Base-by-base conservation (phyloP, 2,888 invertebrate genomes). In the Mamestra brassicae region DNA sequence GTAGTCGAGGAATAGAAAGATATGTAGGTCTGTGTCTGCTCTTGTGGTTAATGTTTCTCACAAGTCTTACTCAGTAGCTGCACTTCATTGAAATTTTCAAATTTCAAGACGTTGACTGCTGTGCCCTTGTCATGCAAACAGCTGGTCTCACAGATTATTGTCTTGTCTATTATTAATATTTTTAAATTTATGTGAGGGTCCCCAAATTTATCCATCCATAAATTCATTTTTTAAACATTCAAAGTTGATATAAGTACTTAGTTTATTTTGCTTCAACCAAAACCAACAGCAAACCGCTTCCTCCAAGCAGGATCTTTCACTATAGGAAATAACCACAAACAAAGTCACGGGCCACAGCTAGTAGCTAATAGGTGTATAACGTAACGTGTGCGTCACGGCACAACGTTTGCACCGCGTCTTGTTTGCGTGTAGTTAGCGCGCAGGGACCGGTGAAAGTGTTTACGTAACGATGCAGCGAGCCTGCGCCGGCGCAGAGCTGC, bases 381-480 rank as follows among this genome's bases (percentile, higher is more conserved):
- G 90, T 92, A 93, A 93, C 87, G 80, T 76, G 81, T 89, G 88
- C 90, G 92, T 91, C 52, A 52, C 52, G 50, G 45, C 91, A 91
- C 86, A 80, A 91, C 86, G 81, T 77, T 65, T 52, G 81, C 69
- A 17, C 65, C 60, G 42, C 85, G 69, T 68, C 80, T 81, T 83
- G 88, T 87, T 89, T 87, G 87, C 86, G 87, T 88, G 87, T 81
- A 85, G 90, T 87, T 88, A 89, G 85, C 85, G 87, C 87, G 79
- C 77, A 87, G 87, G 88, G 88, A 84, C 89, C 89, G 93, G 96
- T 94, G 96, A 96, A 96, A 96, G 96, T 95, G 88, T 89, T 96
- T 96, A 92, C 94, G 93, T 93, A 96, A 96, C 92, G 89, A 89
- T 94, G 95, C 94, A 92, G 77, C 61, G 70, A 50, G 72, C 73